A percentile compares a stretch with the other conserved stretches of the same genome.
These are phyloP conservation scores for Cottus gobio DNA, from an alignment of 2,113 vertebrate genomes.

Conservation along the genomic window DNA sequence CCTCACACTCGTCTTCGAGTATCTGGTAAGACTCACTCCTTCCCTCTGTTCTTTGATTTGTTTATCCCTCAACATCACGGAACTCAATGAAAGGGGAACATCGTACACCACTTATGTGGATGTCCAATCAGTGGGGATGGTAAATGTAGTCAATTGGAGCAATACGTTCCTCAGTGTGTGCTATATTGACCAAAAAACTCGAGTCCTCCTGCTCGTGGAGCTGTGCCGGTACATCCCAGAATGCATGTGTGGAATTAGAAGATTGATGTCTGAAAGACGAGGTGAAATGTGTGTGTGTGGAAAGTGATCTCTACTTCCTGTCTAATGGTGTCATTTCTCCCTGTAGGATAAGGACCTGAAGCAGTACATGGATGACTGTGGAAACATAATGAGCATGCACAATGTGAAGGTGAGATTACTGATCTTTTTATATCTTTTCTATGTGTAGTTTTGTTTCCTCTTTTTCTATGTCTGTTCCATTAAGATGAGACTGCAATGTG, in stretches of 20 bases:
- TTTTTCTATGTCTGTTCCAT: not conserved
- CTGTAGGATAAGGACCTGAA: constrained; percentile 97
- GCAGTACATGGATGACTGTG: constrained; percentile 99
- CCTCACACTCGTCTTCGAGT: constrained; percentile 98
- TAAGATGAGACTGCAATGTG: not conserved
- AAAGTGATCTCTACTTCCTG: constrained; percentile 5
- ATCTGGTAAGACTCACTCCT: constrained; percentile 87
- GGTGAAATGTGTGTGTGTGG: not conserved
- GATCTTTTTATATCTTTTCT: not conserved
- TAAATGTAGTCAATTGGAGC: not conserved
- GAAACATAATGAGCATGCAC: constrained; percentile 99
- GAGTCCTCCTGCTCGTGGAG: too few species aligned
- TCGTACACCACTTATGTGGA: not conserved
- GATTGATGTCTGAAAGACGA: not conserved
- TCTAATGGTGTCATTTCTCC: constrained; percentile 27
- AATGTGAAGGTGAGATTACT: constrained; percentile 92
- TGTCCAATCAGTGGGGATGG: not conserved
- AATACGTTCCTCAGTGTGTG: too few species aligned
- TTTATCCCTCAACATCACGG: not conserved
- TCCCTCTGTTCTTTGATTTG: not conserved
- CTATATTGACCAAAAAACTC: too few species aligned
- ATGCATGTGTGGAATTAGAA: not conserved
- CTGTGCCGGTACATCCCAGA: too few species aligned
- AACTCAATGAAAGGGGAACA: not conserved
- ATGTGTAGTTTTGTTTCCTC: not conserved